Base-by-base conservation (phyloP, 2,113 vertebrate species). In the Aldabrachelys gigantea region DNA sequence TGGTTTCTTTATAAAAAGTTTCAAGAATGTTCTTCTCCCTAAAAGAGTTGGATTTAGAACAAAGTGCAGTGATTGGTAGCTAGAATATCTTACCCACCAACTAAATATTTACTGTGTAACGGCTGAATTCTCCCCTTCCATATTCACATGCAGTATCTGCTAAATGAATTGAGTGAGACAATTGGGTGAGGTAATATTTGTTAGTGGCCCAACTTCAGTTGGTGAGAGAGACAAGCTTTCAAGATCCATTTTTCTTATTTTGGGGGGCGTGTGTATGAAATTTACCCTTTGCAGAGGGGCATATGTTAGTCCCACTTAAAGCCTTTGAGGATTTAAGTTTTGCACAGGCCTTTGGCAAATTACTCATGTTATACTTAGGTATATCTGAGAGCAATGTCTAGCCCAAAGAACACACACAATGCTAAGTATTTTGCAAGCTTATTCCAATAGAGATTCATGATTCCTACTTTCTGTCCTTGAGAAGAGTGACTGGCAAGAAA, bases 361-460 rank as follows among this genome's bases (percentile, higher is more conserved):
- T 0, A 47, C 87, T 52, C 38, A 80, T 0, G 0, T 49, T 84
- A 52, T 31, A 25, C 76, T 6, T 0, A 0, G n/a, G 0, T 0
- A 1, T 17, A 1, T 21, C 75, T 10, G 57, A 80, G 41, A 80
- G 17, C 2, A 1, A 50, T 0, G 3, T 3, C 80, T 75, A 91
- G 50, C 62, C 29, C 0, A 0, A 41, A 12, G 53, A 87, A 49
- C 14, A 1, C 0, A 0, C n/a, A 8, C 9, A 0, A 0, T 4
- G 72, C 79, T 4, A 14, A 19, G 17, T 49, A 50, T 2, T 53
- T 31, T 49, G 10, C 22, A 0, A 0, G 17, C 59, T 21, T 27
- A 93, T 75, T 83, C 76, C 93, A 85, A 0, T 69, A 81, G 50
- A 80, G n/a, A 2, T 57, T 89, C 54, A 0, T 5, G 11, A 6